Evolutionary conservation across 2,888 invertebrate genomes (phyloP).

Genomic region (Pyrrhia umbra): DNA sequence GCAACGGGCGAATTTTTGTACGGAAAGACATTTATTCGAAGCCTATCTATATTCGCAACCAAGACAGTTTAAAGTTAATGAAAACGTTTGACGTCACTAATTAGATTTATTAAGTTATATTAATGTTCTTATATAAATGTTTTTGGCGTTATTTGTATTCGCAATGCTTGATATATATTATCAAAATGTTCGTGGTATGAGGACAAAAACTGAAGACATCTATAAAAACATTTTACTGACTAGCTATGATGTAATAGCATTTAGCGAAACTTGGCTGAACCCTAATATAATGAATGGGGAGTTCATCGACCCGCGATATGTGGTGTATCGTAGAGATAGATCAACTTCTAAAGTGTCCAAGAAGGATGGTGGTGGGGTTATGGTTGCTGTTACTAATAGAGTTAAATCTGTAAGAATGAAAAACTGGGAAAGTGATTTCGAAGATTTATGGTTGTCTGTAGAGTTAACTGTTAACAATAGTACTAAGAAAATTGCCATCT

Average conservation of each 20-base stretch:
- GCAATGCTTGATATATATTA: background rate
- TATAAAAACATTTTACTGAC: constrained; percentile 31
- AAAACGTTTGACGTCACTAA: background rate
- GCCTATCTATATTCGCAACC: constrained; percentile 11
- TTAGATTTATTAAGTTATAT: constrained; percentile 1
- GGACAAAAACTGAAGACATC: constrained; percentile 46
- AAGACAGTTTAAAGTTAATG: constrained; percentile 10
- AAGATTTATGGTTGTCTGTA: constrained; percentile 18
- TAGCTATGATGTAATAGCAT: constrained; percentile 43
- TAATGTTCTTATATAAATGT: constrained; percentile 2
- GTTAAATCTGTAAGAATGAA: constrained; percentile 18
- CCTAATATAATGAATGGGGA: constrained; percentile 38
- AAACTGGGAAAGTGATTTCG: constrained; percentile 24
- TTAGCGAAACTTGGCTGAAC: constrained; percentile 57
- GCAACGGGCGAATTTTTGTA: constrained; percentile 47
- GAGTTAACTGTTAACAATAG: background rate
- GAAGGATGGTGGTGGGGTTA: constrained; percentile 49
- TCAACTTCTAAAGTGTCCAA: constrained; percentile 22
- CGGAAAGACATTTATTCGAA: constrained; percentile 4
- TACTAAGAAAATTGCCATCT: constrained; percentile 4
- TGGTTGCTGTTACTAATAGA: constrained; percentile 39
- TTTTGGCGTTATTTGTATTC: constrained; percentile 5
- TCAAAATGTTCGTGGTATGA: constrained; percentile 49
- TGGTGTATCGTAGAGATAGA: constrained; percentile 51
- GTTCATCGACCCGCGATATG: constrained; percentile 48